These are phyloP conservation scores for Timema podura DNA, from an alignment of 2,888 invertebrate species.

Conservation along the genomic window DNA sequence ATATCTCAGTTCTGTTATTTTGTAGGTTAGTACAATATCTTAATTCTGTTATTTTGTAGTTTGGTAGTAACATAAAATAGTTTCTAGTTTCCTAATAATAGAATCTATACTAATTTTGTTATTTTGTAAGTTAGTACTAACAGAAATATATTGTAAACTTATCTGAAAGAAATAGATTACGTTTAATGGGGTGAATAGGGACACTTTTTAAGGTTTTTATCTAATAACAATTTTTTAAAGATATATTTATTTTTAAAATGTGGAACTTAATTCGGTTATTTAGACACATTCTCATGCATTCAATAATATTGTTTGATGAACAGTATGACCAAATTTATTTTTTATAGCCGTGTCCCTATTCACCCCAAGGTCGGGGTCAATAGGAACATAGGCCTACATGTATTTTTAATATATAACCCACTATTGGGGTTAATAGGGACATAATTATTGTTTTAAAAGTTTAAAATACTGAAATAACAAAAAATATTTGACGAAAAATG, in stretches of 20 bases:
- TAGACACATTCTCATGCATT: background rate
- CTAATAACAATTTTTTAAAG: background rate
- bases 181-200: slow-evolving; percentile 12
- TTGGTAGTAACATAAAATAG: no score
- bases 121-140: no score
- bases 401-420: background rate
- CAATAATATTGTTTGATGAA: background rate
- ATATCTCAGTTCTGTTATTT: background rate
- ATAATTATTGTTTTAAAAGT: background rate
- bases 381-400: background rate
- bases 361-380: background rate
- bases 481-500: no score
- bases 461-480: background rate
- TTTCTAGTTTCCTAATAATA: no score
- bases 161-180: no score
- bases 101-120: no score
- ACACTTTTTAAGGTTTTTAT: background rate
- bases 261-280: background rate
- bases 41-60: no score
- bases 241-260: background rate
- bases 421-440: background rate
- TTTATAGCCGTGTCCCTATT: background rate
- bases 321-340: background rate
- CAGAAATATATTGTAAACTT: no score
- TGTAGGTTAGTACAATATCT: background rate